Base-by-base conservation (phyloP, 2,888 invertebrate species). In the Bruchidius siliquastri region DNA sequence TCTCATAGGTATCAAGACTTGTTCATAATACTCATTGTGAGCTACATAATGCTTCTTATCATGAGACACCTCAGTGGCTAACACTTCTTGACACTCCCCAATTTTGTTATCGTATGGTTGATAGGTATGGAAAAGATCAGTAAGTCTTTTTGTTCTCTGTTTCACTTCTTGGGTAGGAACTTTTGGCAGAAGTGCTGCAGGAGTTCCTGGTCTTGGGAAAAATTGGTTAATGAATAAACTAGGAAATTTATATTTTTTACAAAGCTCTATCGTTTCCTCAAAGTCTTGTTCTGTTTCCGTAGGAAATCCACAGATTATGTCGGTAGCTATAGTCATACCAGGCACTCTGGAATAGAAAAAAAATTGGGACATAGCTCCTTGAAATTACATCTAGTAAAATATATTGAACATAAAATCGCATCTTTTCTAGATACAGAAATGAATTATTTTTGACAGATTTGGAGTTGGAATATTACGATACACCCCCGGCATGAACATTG, bases 301-400 rank as follows among this genome's bases (percentile, higher is more conserved):
- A 0, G 99, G 99, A 87, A 99, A 99, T 0, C 99, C 99, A 86
- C 98, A 98, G 82, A 99, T 99, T 70, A 99, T 94, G 85, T 99
- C 99, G 0, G 99, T 99, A 0, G 98, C 98, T 82, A 99, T 95
- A 20, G 96, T 98, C 72, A 98, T 90, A 1, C 94, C 95, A 0
- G 94, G 92, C 0, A 99, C 96, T 77, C 95, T 95, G 85, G 72
- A 79, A 22, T 20, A 13, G 21, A 70, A 26, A 67, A 22, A 21
- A 66, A 76, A 69, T 30, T 69, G n/a, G n/a, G n/a, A n/a, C n/a
- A n/a, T n/a, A n/a, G n/a, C n/a, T n/a, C n/a, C 71, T 70, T 21
- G 22, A 68, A 66, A 73, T 69, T n/a, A n/a, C n/a, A 67, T 67
- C 21, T 67, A 26, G 26, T 26, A 4, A 26, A 26, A 26, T 26